Percentiles rank a stretch among this genome's conserved stretches.
These are phyloP conservation scores for Ictalurus punctatus DNA, from an alignment of 2,113 vertebrate genomes.

Conservation along the genomic window DNA sequence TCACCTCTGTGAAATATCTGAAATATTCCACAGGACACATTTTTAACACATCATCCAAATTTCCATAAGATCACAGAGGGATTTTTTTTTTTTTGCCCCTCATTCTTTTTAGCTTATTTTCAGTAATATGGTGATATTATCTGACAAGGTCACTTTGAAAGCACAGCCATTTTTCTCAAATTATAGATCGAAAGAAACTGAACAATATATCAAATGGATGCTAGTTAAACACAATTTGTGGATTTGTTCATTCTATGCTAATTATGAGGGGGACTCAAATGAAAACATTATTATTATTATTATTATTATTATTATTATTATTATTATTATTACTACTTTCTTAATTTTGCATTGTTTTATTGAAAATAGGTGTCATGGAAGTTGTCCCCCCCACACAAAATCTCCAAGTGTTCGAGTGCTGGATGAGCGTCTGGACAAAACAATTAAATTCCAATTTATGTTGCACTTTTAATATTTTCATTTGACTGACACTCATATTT, in stretches of 20 bases:
- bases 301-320: no score
- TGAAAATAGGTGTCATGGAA: background rate
- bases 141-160: background rate
- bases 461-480: background rate
- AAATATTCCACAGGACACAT: background rate
- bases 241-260: background rate
- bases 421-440: background rate
- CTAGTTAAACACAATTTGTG: background rate
- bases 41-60: background rate
- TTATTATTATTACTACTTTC: background rate
- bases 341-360: background rate
- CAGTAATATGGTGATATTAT: background rate
- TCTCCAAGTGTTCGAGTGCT: background rate
- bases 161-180: background rate
- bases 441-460: background rate
- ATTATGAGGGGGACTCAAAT: background rate
- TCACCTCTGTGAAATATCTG: background rate
- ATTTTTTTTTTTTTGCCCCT: fast-evolving
- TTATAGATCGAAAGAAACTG: background rate
- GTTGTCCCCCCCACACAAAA: background rate
- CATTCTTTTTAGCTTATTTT: background rate
- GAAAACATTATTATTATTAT: background rate
- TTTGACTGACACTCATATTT: background rate
- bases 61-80: background rate
- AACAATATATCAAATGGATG: background rate